Evolutionary conservation across 2,797 vertebrate genomes (phyloP).

Genomic region (Halcyon leucocephala): DNA sequence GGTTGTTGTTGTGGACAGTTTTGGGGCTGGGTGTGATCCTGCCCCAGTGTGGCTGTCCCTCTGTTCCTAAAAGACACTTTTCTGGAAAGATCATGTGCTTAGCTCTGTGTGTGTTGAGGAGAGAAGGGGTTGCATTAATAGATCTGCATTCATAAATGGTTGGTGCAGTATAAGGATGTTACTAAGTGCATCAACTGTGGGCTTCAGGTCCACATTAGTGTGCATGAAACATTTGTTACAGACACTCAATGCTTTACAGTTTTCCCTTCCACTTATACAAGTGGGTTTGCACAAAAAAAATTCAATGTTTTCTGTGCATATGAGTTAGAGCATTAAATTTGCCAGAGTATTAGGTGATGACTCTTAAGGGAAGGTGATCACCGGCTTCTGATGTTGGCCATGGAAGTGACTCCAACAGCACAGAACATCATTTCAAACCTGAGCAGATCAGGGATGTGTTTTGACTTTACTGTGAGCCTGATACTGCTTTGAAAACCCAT

Average conservation of each 20-base stretch:
- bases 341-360: not conserved
- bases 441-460: not conserved
- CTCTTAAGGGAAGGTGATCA: not conserved
- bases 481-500: accelerated
- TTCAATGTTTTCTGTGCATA: not conserved
- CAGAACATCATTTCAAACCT: not conserved
- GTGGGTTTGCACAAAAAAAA: not conserved
- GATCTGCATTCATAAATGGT: not conserved
- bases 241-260: not conserved
- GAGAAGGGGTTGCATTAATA: not conserved
- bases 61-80: not conserved
- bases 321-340: not conserved
- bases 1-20: not conserved
- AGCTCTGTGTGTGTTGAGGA: not conserved
- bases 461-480: not conserved
- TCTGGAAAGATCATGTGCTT: not conserved
- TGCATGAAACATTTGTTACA: not conserved
- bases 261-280: not conserved
- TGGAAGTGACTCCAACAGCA: not conserved
- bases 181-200: not conserved
- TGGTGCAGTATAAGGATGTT: not conserved
- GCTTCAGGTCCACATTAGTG: not conserved
- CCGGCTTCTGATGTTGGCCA: not conserved
- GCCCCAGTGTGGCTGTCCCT: not conserved
- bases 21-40: not conserved